Percentiles rank a stretch among this genome's conserved stretches.
phyloP scores from a whole-genome alignment of 2,797 vertebrate species.

The Betta splendens region DNA sequence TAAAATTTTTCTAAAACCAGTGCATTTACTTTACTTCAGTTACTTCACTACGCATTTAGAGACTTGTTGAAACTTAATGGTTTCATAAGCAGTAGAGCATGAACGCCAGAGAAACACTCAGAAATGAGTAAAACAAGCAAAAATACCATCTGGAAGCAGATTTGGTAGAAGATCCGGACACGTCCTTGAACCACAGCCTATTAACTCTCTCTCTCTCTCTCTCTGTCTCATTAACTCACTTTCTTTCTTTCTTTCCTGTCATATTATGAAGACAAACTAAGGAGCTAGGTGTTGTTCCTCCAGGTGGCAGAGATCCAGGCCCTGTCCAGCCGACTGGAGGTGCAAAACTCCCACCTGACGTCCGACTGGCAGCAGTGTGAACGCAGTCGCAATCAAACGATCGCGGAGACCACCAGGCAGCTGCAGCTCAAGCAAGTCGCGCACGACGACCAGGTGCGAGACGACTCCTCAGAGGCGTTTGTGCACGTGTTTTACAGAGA shows the following conservation, averaged over 20 bases:
- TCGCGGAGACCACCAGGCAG: conserved; percentile 9
- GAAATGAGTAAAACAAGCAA: conserved; percentile 27
- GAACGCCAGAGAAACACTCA: neutral
- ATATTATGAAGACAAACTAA: neutral
- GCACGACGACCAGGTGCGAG: conserved; percentile 66
- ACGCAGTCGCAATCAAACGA: neutral
- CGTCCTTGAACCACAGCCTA: neutral
- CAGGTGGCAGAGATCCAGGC: conserved; percentile 76
- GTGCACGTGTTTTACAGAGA: neutral
- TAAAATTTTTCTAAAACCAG: neutral
- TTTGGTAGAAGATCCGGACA: too few species aligned
- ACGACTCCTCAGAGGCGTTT: neutral
- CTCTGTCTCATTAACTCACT: neutral
- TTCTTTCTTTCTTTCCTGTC: neutral
- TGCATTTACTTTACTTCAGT: too few species aligned
- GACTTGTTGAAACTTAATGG: neutral
- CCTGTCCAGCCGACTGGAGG: conserved; percentile 72
- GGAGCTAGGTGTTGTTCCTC: neutral
- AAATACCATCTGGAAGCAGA: conserved; percentile 34
- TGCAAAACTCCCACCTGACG: conserved; percentile 56
- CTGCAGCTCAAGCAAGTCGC: conserved; percentile 51
- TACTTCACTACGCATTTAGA: too few species aligned
- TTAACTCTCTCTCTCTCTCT: neutral
- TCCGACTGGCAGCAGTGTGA: conserved; percentile 63
- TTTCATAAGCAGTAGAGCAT: neutral